Conservation (phyloP, 2,888 invertebrate genomes). For the Meteorus cinctellus region DNA sequence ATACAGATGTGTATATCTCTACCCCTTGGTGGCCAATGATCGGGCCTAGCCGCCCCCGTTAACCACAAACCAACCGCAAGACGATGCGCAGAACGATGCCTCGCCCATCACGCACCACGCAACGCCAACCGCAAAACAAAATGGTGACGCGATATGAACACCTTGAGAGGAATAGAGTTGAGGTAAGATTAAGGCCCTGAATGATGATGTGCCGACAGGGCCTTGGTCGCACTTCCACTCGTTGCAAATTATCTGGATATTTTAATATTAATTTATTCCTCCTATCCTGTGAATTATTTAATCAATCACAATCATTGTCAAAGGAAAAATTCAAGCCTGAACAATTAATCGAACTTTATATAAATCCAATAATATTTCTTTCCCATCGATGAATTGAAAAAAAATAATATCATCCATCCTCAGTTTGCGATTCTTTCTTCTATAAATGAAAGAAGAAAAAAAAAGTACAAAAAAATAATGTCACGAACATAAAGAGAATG, state of each 20-base stretch:
- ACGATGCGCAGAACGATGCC: slow-evolving; percentile 72
- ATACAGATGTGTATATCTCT: slow-evolving; percentile 4
- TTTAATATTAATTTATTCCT: too few relatives aligned
- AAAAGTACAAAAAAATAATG: background rate
- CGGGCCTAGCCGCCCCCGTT: slow-evolving; percentile 70
- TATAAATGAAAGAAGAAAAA: background rate
- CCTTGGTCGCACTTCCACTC: too few relatives aligned
- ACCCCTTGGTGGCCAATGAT: slow-evolving; percentile 72
- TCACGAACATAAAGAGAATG: slow-evolving; percentile 3
- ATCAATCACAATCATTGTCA: too few relatives aligned
- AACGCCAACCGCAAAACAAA: slow-evolving; percentile 72
- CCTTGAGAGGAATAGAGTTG: background rate
- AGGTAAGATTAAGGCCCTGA: too few relatives aligned
- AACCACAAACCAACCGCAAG: slow-evolving; percentile 74
- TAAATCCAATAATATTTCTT: too few relatives aligned
- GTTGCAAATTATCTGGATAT: too few relatives aligned
- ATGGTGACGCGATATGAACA: slow-evolving; percentile 62
- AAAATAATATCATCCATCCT: too few relatives aligned
- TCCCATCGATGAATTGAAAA: too few relatives aligned
- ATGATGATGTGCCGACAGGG: too few relatives aligned
- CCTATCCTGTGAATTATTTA: too few relatives aligned
- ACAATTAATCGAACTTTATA: too few relatives aligned
- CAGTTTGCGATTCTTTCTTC: background rate
- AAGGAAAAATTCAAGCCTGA: too few relatives aligned
- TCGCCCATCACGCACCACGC: slow-evolving; percentile 58